Evolutionary conservation across 2,113 vertebrate species (phyloP).

Genomic region (Porphyrio hochstetteri): DNA sequence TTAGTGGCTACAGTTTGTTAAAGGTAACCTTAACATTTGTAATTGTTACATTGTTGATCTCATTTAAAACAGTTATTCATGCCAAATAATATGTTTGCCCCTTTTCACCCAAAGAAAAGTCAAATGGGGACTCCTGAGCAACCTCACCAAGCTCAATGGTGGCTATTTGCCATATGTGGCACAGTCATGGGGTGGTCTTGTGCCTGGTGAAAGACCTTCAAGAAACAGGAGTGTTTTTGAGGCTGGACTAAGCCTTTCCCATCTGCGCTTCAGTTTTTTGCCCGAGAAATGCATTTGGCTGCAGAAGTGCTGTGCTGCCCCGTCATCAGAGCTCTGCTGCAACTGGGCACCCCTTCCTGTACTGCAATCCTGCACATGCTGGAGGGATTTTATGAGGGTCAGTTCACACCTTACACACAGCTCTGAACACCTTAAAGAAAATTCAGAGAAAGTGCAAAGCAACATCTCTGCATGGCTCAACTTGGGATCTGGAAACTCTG

Average conservation of each 20-base stretch:
- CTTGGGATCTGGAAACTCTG: background rate
- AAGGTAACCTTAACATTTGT: background rate
- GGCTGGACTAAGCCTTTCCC: background rate
- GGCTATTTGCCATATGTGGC: background rate
- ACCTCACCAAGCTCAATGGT: background rate
- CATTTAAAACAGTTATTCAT: background rate
- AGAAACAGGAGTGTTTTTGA: background rate
- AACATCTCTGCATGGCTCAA: background rate
- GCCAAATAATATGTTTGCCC: background rate
- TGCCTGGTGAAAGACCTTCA: background rate
- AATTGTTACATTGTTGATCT: background rate
- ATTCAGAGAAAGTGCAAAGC: background rate
- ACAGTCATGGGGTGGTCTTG: background rate
- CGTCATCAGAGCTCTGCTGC: background rate
- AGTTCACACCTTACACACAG: background rate
- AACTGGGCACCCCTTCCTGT: fast-evolving
- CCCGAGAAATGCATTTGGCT: background rate
- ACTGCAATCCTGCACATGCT: background rate
- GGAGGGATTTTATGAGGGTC: background rate
- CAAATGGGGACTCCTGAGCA: background rate
- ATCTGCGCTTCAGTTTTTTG: fast-evolving
- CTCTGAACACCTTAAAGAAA: background rate
- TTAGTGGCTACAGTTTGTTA: background rate
- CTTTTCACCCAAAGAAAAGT: background rate
- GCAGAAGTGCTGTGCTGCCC: background rate